Percentiles rank a stretch among this genome's conserved stretches.
Evolutionary conservation across 2,113 vertebrate genomes (phyloP).

Genomic region (Macroglossus sobrinus): DNA sequence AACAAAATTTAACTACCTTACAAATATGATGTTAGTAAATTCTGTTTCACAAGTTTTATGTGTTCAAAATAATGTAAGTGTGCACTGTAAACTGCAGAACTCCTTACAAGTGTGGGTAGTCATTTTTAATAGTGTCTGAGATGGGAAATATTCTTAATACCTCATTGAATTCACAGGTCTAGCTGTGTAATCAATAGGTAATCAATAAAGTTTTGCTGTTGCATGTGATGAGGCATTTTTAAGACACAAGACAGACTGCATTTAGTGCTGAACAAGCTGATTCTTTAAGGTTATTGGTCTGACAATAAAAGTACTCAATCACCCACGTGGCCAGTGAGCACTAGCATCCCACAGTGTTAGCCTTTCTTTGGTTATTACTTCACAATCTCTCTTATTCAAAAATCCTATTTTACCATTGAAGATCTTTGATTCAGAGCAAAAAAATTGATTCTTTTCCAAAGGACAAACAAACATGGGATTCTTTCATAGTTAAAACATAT

Average conservation of each 20-base stretch:
- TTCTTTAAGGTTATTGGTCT: not conserved
- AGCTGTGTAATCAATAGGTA: not conserved
- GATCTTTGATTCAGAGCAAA: not conserved
- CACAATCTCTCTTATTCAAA: not conserved
- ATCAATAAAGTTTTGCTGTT: slow-evolving; percentile 2
- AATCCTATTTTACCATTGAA: slow-evolving; percentile 13
- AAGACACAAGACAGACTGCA: not conserved
- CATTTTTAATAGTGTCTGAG: not conserved
- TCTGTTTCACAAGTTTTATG: not conserved
- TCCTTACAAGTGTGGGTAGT: not conserved
- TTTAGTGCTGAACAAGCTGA: not conserved
- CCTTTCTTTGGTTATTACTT: slow-evolving; percentile 25
- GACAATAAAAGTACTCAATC: not conserved
- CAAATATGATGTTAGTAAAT: not conserved
- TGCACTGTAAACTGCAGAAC: not conserved
- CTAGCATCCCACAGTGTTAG: not conserved
- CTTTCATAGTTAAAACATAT: not conserved
- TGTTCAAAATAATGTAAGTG: not conserved
- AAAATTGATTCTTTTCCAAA: not conserved
- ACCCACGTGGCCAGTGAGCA: not conserved
- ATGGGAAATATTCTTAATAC: not conserved
- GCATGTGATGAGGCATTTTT: not conserved
- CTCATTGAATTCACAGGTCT: not conserved
- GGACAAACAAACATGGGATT: not conserved
- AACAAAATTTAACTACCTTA: not conserved